Evolutionary conservation across 2,888 invertebrate species (phyloP).

Genomic region (Thera obeliscata): DNA sequence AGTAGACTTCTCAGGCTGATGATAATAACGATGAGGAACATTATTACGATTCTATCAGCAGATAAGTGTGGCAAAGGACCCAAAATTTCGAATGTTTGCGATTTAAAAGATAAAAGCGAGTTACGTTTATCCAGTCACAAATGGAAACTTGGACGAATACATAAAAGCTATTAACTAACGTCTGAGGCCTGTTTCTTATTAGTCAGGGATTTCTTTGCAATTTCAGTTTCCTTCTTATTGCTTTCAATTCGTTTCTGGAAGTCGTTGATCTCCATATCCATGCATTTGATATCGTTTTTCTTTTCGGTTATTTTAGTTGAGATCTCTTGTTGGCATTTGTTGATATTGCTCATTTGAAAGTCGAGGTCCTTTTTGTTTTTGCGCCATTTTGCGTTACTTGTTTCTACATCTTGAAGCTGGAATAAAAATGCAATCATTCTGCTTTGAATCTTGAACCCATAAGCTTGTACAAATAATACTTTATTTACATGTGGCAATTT

Average conservation of each 20-base stretch:
- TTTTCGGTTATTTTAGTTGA: constrained; percentile 62
- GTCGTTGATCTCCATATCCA: constrained; percentile 60
- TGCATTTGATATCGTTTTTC: constrained; percentile 60
- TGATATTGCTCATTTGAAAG: constrained; percentile 55
- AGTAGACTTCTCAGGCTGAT: no score
- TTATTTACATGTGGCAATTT: no score
- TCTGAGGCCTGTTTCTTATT: constrained; percentile 59
- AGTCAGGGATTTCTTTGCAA: constrained; percentile 47
- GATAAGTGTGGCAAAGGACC: no score
- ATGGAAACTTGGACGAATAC: not conserved
- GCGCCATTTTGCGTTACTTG: constrained; percentile 65
- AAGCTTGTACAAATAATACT: no score
- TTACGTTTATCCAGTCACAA: no score
- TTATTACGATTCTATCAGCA: no score
- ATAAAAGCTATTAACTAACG: constrained; percentile 44
- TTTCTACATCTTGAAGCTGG: constrained; percentile 65
- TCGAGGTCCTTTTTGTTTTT: constrained; percentile 70
- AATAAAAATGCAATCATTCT: not conserved
- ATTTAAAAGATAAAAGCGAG: no score
- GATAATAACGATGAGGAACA: no score
- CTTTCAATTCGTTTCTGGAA: constrained; percentile 58
- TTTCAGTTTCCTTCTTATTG: constrained; percentile 54
- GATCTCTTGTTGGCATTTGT: constrained; percentile 60
- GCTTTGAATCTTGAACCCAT: no score
- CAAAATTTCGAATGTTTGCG: no score